Conservation (phyloP, 1,140 invertebrate genomes). For the Zaprionus davidi region DNA sequence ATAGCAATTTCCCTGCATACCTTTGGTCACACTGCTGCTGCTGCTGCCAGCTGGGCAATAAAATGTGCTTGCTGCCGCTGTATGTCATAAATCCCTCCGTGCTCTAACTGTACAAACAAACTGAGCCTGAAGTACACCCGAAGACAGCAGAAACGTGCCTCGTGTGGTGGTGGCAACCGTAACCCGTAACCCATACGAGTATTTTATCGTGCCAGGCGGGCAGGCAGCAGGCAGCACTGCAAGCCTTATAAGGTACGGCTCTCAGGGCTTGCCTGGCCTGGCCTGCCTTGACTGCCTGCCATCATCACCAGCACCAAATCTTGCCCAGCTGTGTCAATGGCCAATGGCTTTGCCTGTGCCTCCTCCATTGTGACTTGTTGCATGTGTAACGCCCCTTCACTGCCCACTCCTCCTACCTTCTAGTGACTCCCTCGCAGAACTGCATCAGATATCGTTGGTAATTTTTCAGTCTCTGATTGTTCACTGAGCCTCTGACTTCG, state of each 20-base stretch:
- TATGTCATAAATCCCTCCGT: slow-evolving; percentile 46
- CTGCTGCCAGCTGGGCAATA: slow-evolving; percentile 9
- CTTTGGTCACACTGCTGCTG: slow-evolving; percentile 33
- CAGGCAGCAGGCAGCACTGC: slow-evolving; percentile 2
- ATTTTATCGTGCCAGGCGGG: slow-evolving; percentile 42
- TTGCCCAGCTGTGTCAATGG: slow-evolving; percentile 73
- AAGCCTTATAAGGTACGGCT: slow-evolving; percentile 49
- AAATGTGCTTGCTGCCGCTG: background rate
- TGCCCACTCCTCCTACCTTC: slow-evolving; percentile 7
- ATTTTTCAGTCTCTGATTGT: slow-evolving; percentile 74
- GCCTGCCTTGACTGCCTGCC: background rate
- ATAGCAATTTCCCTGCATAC: background rate
- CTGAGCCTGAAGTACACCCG: background rate
- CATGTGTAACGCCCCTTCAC: slow-evolving; percentile 25
- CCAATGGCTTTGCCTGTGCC: slow-evolving; percentile 26
- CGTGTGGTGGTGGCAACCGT: background rate
- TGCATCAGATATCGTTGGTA: slow-evolving; percentile 62
- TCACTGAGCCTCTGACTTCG: slow-evolving; percentile 40
- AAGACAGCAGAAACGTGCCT: background rate
- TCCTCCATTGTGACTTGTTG: slow-evolving; percentile 12
- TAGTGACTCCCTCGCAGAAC: background rate
- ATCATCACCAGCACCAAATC: background rate
- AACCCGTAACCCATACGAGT: slow-evolving; percentile 41
- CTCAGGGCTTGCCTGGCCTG: slow-evolving; percentile 58
- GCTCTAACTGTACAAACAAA: slow-evolving; percentile 55